These are phyloP conservation scores for Chloroceryle aenea DNA, from an alignment of 2,113 vertebrate species.

Conservation along the genomic window DNA sequence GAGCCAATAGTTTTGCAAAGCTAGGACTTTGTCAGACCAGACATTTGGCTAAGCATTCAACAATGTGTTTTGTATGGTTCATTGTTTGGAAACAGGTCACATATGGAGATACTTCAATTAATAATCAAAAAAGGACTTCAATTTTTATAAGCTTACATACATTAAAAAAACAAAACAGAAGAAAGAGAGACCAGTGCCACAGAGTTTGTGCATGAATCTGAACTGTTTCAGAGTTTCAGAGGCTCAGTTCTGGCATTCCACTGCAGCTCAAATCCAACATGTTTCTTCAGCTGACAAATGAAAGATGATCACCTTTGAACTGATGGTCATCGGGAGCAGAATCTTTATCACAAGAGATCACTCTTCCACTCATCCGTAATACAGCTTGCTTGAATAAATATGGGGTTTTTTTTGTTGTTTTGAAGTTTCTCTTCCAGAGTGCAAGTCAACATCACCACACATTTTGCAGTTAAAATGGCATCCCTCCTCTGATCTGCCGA, in stretches of 20 bases:
- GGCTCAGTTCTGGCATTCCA: background rate
- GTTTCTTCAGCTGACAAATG: background rate
- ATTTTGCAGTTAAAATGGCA: conserved; percentile 79
- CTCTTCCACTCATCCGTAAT: conserved; percentile 11
- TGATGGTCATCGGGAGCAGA: background rate
- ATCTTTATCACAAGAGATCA: background rate
- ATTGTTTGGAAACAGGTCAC: background rate
- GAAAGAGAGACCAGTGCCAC: background rate
- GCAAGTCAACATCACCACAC: background rate
- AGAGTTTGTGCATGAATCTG: background rate
- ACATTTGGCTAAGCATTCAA: background rate
- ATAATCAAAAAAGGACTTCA: background rate
- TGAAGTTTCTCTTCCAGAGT: conserved; percentile 14
- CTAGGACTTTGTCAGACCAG: background rate
- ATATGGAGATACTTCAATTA: background rate
- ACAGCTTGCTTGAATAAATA: conserved; percentile 53
- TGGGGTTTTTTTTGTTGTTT: background rate
- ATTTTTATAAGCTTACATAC: background rate
- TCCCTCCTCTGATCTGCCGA: conserved; percentile 81
- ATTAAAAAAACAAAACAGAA: background rate
- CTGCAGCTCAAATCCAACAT: conserved; percentile 23
- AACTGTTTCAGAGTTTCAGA: background rate
- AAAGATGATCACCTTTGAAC: background rate
- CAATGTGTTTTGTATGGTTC: background rate
- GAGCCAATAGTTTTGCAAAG: conserved; percentile 12